A percentile compares a stretch with the other conserved stretches of the same genome.
These are phyloP conservation scores for Lagria hirta DNA, from an alignment of 2,888 invertebrate species.

Conservation along the genomic window DNA sequence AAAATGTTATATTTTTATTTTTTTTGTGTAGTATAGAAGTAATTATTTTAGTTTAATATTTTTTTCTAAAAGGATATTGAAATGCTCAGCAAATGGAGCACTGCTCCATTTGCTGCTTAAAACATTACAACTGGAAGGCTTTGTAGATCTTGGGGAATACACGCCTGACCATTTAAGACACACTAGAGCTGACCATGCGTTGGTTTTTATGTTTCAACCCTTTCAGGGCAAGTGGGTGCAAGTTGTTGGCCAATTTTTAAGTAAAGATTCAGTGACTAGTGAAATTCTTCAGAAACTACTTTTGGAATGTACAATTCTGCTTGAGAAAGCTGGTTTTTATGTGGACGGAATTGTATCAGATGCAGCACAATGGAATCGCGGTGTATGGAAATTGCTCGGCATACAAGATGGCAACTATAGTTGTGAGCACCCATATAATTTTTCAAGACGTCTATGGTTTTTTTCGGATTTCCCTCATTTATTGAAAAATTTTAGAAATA, in stretches of 20 bases:
- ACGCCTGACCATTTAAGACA: neutral
- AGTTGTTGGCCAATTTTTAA: conserved; percentile 1
- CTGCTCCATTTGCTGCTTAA: too few species aligned
- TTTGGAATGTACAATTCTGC: neutral
- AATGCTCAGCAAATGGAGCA: too few species aligned
- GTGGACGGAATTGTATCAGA: conserved; percentile 1
- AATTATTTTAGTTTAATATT: too few species aligned
- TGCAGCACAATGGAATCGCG: conserved; percentile 5
- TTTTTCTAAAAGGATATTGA: too few species aligned
- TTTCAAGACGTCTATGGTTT: neutral
- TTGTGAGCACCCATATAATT: conserved; percentile 2
- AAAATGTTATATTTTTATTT: too few species aligned
- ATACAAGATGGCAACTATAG: conserved; percentile 1
- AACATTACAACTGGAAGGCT: too few species aligned
- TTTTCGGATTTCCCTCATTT: conserved; percentile 3
- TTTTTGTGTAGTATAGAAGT: too few species aligned
- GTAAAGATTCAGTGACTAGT: conserved; percentile 1
- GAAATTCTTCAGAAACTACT: neutral
- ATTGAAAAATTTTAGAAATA: neutral
- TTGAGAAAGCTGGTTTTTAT: neutral
- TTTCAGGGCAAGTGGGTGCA: conserved; percentile 1
- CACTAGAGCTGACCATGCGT: neutral
- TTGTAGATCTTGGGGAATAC: too few species aligned
- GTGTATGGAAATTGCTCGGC: conserved; percentile 1
- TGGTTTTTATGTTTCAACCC: neutral